Conservation (phyloP, 2,888 invertebrate genomes). For the Dermolepida albohirtum region DNA sequence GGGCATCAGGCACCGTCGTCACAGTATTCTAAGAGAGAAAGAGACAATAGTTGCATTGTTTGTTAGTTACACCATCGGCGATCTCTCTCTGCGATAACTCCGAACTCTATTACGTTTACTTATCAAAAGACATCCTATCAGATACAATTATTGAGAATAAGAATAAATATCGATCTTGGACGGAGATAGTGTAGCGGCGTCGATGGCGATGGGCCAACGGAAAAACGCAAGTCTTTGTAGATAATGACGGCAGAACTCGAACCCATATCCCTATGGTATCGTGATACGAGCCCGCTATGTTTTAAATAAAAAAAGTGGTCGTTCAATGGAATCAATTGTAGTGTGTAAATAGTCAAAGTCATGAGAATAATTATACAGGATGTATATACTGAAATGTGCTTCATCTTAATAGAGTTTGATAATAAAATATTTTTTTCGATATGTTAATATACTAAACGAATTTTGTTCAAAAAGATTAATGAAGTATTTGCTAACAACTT, state of each 20-base stretch:
- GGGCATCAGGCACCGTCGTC: slow-evolving; percentile 28
- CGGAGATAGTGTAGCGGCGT: slow-evolving; percentile 38
- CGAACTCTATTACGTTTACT: slow-evolving; percentile 42
- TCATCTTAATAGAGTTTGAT: too few species aligned
- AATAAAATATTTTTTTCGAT: too few species aligned
- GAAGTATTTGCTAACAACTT: too few species aligned
- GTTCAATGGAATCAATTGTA: too few species aligned
- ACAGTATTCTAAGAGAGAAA: slow-evolving; percentile 46
- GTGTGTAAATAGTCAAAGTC: too few species aligned
- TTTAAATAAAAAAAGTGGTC: slow-evolving; percentile 7
- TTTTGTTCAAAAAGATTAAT: too few species aligned
- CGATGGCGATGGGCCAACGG: slow-evolving; percentile 36
- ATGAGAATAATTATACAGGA: too few species aligned
- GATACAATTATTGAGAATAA: slow-evolving; percentile 45
- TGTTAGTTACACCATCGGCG: slow-evolving; percentile 50
- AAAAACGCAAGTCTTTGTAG: slow-evolving; percentile 44
- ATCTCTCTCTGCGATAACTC: slow-evolving; percentile 43
- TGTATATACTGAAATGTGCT: too few species aligned
- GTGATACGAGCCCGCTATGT: slow-evolving; percentile 29
- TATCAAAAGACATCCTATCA: slow-evolving; percentile 45
- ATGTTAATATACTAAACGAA: too few species aligned
- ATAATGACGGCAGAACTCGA: slow-evolving; percentile 42
- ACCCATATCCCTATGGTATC: slow-evolving; percentile 31
- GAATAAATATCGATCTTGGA: slow-evolving; percentile 41
- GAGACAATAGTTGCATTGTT: slow-evolving; percentile 61